These are phyloP conservation scores for Synchiropus splendidus DNA, from an alignment of 2,113 vertebrate genomes.

Conservation along the genomic window DNA sequence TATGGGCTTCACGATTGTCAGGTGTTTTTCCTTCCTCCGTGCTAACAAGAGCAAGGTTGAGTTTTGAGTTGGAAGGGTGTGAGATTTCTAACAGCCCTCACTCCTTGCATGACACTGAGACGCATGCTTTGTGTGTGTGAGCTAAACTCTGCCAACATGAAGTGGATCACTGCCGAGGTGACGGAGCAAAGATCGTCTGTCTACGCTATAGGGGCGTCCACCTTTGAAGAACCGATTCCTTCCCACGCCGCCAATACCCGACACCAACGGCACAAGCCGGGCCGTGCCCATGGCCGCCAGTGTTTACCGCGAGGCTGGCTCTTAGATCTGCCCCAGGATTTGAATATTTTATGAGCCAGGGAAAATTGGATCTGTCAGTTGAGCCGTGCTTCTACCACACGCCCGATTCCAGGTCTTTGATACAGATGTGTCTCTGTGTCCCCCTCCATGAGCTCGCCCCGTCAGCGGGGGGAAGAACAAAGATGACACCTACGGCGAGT, in stretches of 20 bases:
- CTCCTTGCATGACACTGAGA: slow-evolving; percentile 52
- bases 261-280: slow-evolving; percentile 26
- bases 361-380: slow-evolving; percentile 69
- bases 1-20: slow-evolving; percentile 26
- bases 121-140: slow-evolving; percentile 48
- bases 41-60: slow-evolving; percentile 24
- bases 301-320: slow-evolving; percentile 56
- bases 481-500: slow-evolving; percentile 42
- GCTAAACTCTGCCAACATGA: slow-evolving; percentile 54
- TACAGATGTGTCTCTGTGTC: slow-evolving; percentile 56
- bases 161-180: slow-evolving; percentile 55
- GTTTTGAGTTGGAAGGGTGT: slow-evolving; percentile 25
- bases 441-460: slow-evolving; percentile 49
- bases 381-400: slow-evolving; percentile 47
- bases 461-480: slow-evolving; percentile 35
- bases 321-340: slow-evolving; percentile 65
- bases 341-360: slow-evolving; percentile 71
- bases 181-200: slow-evolving; percentile 52
- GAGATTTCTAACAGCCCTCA: slow-evolving; percentile 37
- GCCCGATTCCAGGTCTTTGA: slow-evolving; percentile 55
- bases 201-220: slow-evolving; percentile 41
- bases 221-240: slow-evolving; percentile 54
- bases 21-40: slow-evolving; percentile 27
- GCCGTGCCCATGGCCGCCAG: slow-evolving; percentile 42
- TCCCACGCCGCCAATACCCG: slow-evolving; percentile 38